phyloP scores from a whole-genome alignment of 2,888 invertebrate species.

The Argyresthia goedartella region DNA sequence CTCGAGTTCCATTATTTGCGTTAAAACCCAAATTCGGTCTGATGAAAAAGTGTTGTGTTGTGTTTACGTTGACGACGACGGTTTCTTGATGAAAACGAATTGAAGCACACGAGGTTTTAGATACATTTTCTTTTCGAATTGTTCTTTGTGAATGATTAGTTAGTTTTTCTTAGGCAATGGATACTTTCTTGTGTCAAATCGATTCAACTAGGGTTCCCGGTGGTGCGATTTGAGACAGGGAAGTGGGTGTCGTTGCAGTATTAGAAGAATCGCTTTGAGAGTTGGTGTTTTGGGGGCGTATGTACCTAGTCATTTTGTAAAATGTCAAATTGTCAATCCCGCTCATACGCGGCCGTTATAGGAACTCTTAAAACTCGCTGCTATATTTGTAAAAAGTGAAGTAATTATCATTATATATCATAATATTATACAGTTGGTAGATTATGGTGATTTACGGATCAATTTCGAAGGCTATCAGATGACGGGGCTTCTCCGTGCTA shows the following conservation, averaged over 20 bases:
- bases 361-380: constrained; percentile 84
- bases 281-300: constrained; percentile 33
- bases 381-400: constrained; percentile 79
- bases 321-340: constrained; percentile 67
- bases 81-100: constrained; percentile 24
- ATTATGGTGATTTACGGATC: constrained; percentile 31
- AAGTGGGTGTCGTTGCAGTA: constrained; percentile 29
- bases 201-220: neutral
- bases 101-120: constrained; percentile 38
- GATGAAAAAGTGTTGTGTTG: constrained; percentile 13
- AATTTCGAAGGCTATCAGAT: constrained; percentile 68
- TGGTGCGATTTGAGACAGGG: constrained; percentile 15
- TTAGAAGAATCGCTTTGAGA: constrained; percentile 18
- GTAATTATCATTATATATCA: constrained; percentile 66
- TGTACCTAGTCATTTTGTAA: constrained; percentile 68
- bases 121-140: constrained; percentile 41
- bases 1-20: constrained; percentile 65
- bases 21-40: constrained; percentile 47
- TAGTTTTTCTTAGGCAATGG: constrained; percentile 23
- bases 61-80: constrained; percentile 17
- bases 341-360: constrained; percentile 71
- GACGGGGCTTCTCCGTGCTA: constrained; percentile 25
- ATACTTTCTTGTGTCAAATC: constrained; percentile 5
- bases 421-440: constrained; percentile 60
- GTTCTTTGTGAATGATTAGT: constrained; percentile 45